Evolutionary conservation across 2,888 invertebrate genomes (phyloP).

Genomic region (Caenorhabditis afra): DNA sequence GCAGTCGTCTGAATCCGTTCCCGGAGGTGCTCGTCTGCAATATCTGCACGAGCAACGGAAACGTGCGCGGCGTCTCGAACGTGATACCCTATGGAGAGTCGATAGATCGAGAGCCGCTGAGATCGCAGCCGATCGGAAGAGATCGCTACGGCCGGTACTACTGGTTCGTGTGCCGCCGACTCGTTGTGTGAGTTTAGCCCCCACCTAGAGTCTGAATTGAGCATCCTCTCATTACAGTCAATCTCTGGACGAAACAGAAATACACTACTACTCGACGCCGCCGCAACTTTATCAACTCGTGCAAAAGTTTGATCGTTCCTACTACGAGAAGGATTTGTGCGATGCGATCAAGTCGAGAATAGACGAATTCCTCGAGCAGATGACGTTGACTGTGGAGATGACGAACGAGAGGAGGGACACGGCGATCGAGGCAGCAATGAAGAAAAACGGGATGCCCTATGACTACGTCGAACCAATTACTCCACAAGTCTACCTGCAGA

Average conservation of each 20-base stretch:
- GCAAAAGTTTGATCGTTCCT: conserved; percentile 63
- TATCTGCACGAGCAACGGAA: conserved; percentile 91
- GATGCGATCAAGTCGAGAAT: conserved; percentile 56
- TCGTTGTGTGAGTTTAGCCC: conserved; percentile 90
- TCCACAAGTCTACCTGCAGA: conserved; percentile 46
- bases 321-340: conserved; percentile 70
- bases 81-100: conserved; percentile 84
- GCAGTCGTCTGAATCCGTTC: conserved; percentile 90
- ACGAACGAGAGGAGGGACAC: conserved; percentile 64
- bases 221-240: conserved; percentile 11
- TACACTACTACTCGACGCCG: conserved; percentile 93
- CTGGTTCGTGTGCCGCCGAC: conserved; percentile 93
- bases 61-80: conserved; percentile 92
- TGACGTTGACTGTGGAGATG: conserved; percentile 73
- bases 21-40: conserved; percentile 96
- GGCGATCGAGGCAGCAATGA: conserved; percentile 16
- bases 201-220: not conserved
- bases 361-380: conserved; percentile 69
- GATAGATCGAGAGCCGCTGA: conserved; percentile 90
- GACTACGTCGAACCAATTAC: conserved; percentile 11
- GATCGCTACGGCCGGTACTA: conserved; percentile 97
- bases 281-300: conserved; percentile 87
- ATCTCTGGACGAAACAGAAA: conserved; percentile 81
- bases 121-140: conserved; percentile 94
- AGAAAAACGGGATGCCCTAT: conserved; percentile 12